Percentiles rank a stretch among this genome's conserved stretches.
Conservation (phyloP, 2,113 vertebrate genomes). For the Saimiri boliviensis region DNA sequence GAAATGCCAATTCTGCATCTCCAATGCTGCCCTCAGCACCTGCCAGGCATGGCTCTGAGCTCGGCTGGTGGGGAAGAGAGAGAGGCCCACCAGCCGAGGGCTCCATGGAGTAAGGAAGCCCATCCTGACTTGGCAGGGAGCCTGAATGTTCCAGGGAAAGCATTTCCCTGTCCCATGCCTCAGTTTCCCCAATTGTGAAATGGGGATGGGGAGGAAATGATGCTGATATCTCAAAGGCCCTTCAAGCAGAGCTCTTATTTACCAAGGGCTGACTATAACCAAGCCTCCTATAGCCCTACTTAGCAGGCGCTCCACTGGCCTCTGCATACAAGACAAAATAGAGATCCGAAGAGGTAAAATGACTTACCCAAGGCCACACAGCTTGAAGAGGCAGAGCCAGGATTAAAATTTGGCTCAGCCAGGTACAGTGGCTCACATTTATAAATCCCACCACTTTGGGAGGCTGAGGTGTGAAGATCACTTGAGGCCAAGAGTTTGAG, state of each 20-base stretch:
- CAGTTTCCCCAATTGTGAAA: neutral
- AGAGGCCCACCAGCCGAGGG: conserved; percentile 15
- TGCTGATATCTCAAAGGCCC: neutral
- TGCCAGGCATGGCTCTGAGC: conserved; percentile 38
- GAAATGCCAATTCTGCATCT: conserved; percentile 67
- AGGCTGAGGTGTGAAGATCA: too few species aligned
- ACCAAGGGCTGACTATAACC: neutral
- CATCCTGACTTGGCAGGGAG: neutral
- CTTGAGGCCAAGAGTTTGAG: too few species aligned
- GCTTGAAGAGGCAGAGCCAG: neutral
- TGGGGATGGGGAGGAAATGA: neutral
- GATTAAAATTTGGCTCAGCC: neutral
- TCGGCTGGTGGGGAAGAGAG: neutral
- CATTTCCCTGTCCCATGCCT: neutral
- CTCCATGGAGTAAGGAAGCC: neutral
- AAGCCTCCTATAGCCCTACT: neutral
- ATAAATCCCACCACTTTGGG: too few species aligned
- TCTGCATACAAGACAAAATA: neutral
- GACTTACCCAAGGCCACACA: neutral
- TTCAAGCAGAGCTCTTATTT: neutral
- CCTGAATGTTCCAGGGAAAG: neutral
- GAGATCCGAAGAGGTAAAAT: neutral
- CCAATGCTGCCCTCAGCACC: conserved; percentile 40
- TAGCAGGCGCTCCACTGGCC: neutral
- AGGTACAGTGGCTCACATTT: too few species aligned